These are phyloP conservation scores for Encarsia formosa DNA, from an alignment of 2,888 invertebrate species.

Conservation along the genomic window DNA sequence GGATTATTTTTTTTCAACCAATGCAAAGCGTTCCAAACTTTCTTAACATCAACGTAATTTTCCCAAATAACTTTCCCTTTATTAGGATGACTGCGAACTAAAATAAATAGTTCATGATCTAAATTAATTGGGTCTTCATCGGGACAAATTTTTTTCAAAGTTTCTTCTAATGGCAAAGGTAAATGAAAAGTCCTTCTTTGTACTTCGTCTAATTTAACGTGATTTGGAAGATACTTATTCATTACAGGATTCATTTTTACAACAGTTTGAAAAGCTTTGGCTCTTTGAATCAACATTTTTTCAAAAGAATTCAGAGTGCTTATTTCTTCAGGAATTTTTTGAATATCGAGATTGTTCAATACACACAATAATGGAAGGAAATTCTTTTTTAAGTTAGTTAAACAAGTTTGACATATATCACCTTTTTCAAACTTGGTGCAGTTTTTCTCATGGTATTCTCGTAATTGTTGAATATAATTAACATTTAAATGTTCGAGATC, in stretches of 20 bases:
- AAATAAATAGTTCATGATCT: too few species aligned
- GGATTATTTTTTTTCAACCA: too few species aligned
- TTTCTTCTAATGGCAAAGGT: slow-evolving; percentile 41
- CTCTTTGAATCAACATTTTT: slow-evolving; percentile 37
- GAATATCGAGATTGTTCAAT: slow-evolving; percentile 31
- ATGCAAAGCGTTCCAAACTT: too few species aligned
- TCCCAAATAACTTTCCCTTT: too few species aligned
- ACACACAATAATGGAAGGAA: slow-evolving; percentile 33
- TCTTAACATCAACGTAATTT: too few species aligned
- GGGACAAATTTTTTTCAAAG: slow-evolving; percentile 38
- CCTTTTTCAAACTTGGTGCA: neutral
- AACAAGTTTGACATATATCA: slow-evolving; percentile 24
- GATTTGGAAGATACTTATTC: slow-evolving; percentile 36
- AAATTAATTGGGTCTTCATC: too few species aligned
- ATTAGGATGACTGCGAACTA: too few species aligned
- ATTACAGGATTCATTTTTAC: slow-evolving; percentile 36
- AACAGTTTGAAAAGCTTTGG: slow-evolving; percentile 44
- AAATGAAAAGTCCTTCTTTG: slow-evolving; percentile 34
- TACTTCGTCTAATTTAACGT: slow-evolving; percentile 29
- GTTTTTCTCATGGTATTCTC: neutral
- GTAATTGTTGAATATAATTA: slow-evolving; percentile 13
- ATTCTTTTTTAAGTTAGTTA: slow-evolving; percentile 27
- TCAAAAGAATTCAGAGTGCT: slow-evolving; percentile 29
- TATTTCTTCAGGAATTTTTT: slow-evolving; percentile 27
- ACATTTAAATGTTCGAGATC: neutral